phyloP scores from a whole-genome alignment of 2,888 invertebrate species.

The Caenorhabditis imperialis region DNA sequence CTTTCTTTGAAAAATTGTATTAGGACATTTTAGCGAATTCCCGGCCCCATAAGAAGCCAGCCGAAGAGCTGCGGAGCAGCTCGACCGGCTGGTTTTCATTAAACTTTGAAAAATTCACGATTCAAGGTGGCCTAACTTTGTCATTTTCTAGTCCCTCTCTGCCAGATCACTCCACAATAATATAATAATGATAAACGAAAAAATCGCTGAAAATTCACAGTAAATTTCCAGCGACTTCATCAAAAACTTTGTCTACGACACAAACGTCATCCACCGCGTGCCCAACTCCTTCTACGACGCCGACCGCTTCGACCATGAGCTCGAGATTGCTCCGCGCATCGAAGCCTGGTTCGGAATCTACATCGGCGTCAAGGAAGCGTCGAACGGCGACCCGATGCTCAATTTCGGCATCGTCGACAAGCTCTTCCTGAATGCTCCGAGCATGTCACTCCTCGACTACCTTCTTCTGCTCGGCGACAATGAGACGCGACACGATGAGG shows the following conservation, averaged over 20 bases:
- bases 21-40: too few relatives aligned
- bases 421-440: slow-evolving; percentile 48
- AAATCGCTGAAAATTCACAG: neutral
- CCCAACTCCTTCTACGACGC: slow-evolving; percentile 32
- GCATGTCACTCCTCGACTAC: slow-evolving; percentile 41
- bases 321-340: slow-evolving; percentile 53
- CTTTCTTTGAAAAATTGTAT: too few relatives aligned
- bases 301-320: slow-evolving; percentile 7
- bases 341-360: slow-evolving; percentile 59
- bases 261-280: slow-evolving; percentile 21
- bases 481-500: slow-evolving; percentile 1
- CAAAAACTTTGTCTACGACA: slow-evolving; percentile 27
- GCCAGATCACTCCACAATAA: too few relatives aligned
- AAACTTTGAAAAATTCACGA: too few relatives aligned
- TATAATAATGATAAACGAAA: too few relatives aligned
- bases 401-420: slow-evolving; percentile 55
- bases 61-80: too few relatives aligned
- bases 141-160: too few relatives aligned
- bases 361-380: slow-evolving; percentile 43
- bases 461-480: slow-evolving; percentile 20
- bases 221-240: slow-evolving; percentile 16
- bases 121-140: too few relatives aligned
- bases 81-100: too few relatives aligned
- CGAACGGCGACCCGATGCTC: slow-evolving; percentile 38
- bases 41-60: too few relatives aligned